These are phyloP conservation scores for Aethina tumida DNA, from an alignment of 1,140 invertebrate genomes.

Conservation along the genomic window DNA sequence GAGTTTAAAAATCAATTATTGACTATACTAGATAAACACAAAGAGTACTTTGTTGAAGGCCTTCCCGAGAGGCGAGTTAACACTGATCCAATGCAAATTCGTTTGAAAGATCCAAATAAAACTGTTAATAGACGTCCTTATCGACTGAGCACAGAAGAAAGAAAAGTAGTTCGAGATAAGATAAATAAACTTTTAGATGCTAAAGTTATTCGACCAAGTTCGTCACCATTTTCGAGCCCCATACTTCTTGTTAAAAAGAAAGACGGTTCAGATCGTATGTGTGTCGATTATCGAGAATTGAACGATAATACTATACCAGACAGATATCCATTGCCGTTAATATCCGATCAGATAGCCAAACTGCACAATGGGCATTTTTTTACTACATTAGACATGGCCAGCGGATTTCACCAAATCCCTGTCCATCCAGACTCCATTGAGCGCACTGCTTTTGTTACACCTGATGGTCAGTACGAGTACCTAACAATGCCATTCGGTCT, in stretches of 20 bases:
- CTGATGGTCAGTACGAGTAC: conserved; percentile 27
- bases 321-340: conserved; percentile 24
- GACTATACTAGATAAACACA: neutral
- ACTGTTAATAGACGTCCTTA: conserved; percentile 6
- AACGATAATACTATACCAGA: conserved; percentile 26
- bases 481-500: conserved; percentile 27
- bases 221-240: conserved; percentile 18
- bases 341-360: conserved; percentile 32
- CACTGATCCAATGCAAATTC: conserved; percentile 4
- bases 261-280: conserved; percentile 23
- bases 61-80: conserved; percentile 1
- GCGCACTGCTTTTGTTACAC: conserved; percentile 24
- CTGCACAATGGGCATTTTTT: conserved; percentile 22
- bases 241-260: conserved; percentile 34
- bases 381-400: conserved; percentile 22
- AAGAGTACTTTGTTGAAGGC: conserved; percentile 3
- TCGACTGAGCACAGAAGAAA: conserved; percentile 1
- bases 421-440: conserved; percentile 30
- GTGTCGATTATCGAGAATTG: conserved; percentile 27
- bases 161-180: conserved; percentile 6
- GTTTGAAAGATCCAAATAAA: conserved; percentile 5
- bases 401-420: conserved; percentile 24
- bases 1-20: conserved; percentile 1
- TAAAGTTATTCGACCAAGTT: conserved; percentile 6
- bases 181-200: conserved; percentile 3